Conservation (phyloP, 2,888 invertebrate genomes). For the Atrina japonica region DNA sequence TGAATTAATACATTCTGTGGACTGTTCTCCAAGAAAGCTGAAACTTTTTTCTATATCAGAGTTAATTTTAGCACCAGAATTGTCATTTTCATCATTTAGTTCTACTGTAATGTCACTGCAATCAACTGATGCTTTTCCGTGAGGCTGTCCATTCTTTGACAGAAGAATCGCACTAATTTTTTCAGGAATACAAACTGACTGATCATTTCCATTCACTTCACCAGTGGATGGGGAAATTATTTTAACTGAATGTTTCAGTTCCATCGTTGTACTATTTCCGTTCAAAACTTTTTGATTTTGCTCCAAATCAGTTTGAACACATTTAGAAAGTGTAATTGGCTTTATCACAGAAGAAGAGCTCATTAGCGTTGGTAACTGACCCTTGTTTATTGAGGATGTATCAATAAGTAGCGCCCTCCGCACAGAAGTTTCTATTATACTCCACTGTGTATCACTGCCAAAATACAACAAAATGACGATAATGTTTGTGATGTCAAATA, state of each 20-base stretch:
- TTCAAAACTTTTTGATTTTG: background rate
- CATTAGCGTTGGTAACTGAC: slow-evolving; percentile 13
- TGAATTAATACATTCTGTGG: no score
- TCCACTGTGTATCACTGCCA: slow-evolving; percentile 60
- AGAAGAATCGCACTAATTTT: no score
- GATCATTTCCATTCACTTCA: no score
- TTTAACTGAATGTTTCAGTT: background rate
- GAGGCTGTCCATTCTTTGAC: slow-evolving; percentile 1
- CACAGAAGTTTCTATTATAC: slow-evolving; percentile 57
- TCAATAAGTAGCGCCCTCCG: slow-evolving; percentile 41
- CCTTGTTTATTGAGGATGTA: slow-evolving; percentile 6
- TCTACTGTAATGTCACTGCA: no score
- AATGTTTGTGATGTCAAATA: background rate
- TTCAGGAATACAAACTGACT: no score
- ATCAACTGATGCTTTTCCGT: background rate
- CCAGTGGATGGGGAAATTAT: slow-evolving; percentile 30
- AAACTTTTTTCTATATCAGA: no score
- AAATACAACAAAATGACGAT: background rate
- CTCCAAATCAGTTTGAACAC: slow-evolving; percentile 32
- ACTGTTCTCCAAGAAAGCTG: no score
- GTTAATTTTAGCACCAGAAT: no score
- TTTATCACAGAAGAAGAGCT: slow-evolving; percentile 1
- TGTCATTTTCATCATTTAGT: no score
- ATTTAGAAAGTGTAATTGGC: slow-evolving; percentile 1
- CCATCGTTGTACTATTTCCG: background rate